phyloP scores from a whole-genome alignment of 2,113 vertebrate genomes.

The Oriolus oriolus region DNA sequence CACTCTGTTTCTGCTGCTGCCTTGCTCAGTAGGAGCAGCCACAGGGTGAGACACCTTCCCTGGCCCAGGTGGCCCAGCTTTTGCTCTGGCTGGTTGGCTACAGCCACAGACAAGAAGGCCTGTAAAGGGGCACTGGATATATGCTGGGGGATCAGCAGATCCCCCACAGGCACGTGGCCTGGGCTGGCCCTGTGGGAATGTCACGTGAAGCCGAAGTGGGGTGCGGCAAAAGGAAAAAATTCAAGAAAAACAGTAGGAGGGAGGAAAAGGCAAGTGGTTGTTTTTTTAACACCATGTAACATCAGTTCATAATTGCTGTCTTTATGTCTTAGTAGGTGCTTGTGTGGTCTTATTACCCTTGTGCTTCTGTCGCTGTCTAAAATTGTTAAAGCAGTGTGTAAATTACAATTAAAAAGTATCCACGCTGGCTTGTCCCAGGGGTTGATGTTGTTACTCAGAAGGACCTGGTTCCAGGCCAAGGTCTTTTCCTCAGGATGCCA shows the following conservation, averaged over 20 bases:
- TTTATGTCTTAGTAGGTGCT: not conserved
- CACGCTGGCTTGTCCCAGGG: not conserved
- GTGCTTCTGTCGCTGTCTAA: not conserved
- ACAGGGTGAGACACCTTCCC: not conserved
- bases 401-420: not conserved
- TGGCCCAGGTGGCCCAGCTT: not conserved
- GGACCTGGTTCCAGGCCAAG: conserved; percentile 30
- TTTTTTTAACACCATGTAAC: not conserved
- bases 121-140: not conserved
- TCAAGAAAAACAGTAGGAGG: not conserved
- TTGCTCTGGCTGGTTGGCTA: not conserved
- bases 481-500: conserved; percentile 43
- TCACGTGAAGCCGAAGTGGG: not conserved
- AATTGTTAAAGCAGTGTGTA: not conserved
- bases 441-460: not conserved
- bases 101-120: not conserved
- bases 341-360: not conserved
- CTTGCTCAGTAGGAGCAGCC: not conserved
- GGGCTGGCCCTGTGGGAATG: not conserved
- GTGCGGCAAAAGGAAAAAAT: not conserved
- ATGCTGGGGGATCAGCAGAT: not conserved
- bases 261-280: not conserved
- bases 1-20: not conserved
- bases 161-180: not conserved
- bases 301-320: not conserved